Base-by-base conservation (phyloP, 2,888 invertebrate genomes). In the Orchesellides sinensis region DNA sequence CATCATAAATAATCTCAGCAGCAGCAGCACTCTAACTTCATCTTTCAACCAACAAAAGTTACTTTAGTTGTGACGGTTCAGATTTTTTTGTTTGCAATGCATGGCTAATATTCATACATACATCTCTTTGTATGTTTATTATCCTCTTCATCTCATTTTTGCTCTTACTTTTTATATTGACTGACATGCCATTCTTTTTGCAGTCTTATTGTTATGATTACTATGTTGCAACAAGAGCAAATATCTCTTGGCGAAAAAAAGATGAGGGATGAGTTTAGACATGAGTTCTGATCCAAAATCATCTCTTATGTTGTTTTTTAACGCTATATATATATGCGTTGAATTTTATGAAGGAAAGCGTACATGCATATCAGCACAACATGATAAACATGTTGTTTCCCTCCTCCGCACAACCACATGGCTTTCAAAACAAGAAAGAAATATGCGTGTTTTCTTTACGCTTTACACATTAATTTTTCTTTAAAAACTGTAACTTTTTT, bases 1-100 rank as follows among this genome's bases (percentile, higher is more conserved):
- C 75, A 75, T 66, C 54, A 75, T 75, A 75, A 75, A 75, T 75
- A 75, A 75, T 74, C 52, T 74, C 32, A 40, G 19, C 29, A 32
- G 29, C n/a, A 32, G 19, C n/a, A 6, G 25, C 56, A n/a, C 54
- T 54, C 35, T 17, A 54, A 27, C 12, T 35, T 54, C 65, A 52
- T 1, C 17, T 47, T 25, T 1, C 47, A 29, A 59, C 6, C 40
- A 49, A 68, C 32, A 32, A 29, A 54, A 29, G 54, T 69, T 69
- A 29, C 52, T 66, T 66, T 52, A 52, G 32, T 29, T 68, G 49
- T 69, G 69, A 49, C 69, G 49, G 52, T 69, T 69, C 17, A 52
- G 4, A 17, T 6, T 23, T 47, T 66, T 66, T 45, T 40, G 40
- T 65, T 35, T 45, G 23, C 32, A n/a, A n/a, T n/a, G 61, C n/a